These are phyloP conservation scores for Drosophila testacea DNA, from an alignment of 2,888 invertebrate species.

Conservation along the genomic window DNA sequence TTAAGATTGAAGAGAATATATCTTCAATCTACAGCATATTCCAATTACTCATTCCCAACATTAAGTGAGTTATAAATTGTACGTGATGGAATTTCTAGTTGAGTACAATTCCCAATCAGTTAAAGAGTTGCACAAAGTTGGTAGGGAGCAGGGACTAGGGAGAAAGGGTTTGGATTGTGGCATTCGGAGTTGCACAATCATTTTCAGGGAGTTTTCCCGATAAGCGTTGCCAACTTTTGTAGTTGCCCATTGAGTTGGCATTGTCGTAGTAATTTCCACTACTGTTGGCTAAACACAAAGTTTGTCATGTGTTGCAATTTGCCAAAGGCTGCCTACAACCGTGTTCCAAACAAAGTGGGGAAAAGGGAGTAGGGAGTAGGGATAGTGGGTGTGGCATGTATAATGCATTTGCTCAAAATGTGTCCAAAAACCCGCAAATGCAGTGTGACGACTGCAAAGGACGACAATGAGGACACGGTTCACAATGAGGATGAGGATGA, in stretches of 20 bases:
- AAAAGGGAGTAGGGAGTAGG: neutral
- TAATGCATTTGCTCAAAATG: constrained; percentile 75
- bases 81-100: constrained; percentile 26
- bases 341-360: constrained; percentile 5
- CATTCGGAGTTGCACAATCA: constrained; percentile 52
- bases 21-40: constrained; percentile 17
- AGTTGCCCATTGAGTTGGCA: constrained; percentile 19
- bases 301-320: constrained; percentile 74
- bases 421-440: constrained; percentile 65
- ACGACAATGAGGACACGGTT: constrained; percentile 15
- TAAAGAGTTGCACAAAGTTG: constrained; percentile 20
- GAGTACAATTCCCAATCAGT: constrained; percentile 31
- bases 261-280: constrained; percentile 63
- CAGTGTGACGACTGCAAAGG: constrained; percentile 55
- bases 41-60: constrained; percentile 21
- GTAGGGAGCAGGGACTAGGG: neutral
- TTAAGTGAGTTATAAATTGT: constrained; percentile 29
- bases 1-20: constrained; percentile 10
- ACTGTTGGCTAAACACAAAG: constrained; percentile 77
- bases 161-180: neutral
- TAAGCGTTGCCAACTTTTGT: constrained; percentile 51
- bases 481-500: neutral
- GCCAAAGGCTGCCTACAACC: constrained; percentile 50
- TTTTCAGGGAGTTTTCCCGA: constrained; percentile 48
- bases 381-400: constrained; percentile 50